Evolutionary conservation across 1,140 invertebrate species (phyloP), one percentile per base, ranked within the genome.

Genomic region (Micrasema longulum): DNA sequence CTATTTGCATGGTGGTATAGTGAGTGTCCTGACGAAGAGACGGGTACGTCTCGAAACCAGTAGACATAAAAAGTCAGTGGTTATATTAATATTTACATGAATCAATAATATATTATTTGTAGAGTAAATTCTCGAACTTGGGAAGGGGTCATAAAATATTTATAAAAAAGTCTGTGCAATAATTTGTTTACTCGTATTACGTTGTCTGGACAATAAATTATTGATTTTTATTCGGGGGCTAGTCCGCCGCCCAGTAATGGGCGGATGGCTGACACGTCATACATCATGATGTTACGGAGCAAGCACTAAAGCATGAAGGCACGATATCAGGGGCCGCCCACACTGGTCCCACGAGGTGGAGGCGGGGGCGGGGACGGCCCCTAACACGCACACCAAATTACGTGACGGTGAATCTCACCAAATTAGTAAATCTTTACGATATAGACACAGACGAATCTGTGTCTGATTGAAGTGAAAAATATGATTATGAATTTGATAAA

Each of bases 281-380:
- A 72, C 68, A 76, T 72, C 74, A 72, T 76, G 70, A 76, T 76
- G 71, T 76, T 72, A 76, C 70, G 70, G 66, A 69, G 71, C 69
- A 69, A 76, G 75, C 75, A 76, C 75, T 71, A 76, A 76, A 76
- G 75, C 75, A 76, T 76, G 75, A 76, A 76, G 75, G 75, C 75
- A 76, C 72, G 66, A 73, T 71, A 76, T 76, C 75, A 76, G 45
- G 62, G 1, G 0, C 66, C 55, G 9, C 57, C 62, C 57, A 1
- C 43, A 18, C 55, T 45, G 50, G 45, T 62, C 57, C n/a, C n/a
- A n/a, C n/a, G n/a, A n/a, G n/a, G n/a, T n/a, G n/a, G 69, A 2
- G 23, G 72, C 50, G 26, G 55, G 71, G 71, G 64, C 31, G 66
- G 47, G 20, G 11, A 12, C n/a, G n/a, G n/a, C 70, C 1, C 1